Evolutionary conservation across 2,113 vertebrate species (phyloP).

Genomic region (Dasyurus viverrinus): DNA sequence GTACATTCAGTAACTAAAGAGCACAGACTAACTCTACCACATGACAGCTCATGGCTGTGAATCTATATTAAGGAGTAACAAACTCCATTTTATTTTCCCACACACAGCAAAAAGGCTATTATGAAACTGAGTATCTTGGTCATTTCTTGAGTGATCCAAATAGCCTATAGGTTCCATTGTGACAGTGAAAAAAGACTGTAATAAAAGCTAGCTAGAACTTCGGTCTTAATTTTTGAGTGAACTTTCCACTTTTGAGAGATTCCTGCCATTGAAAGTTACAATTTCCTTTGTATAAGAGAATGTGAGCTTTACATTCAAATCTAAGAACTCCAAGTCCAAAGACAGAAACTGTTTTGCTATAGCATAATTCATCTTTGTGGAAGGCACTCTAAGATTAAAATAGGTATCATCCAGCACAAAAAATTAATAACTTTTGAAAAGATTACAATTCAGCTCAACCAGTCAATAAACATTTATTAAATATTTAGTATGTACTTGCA

Average conservation of each 20-base stretch:
- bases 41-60: constrained; percentile 63
- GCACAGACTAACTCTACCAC: constrained; percentile 27
- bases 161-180: constrained; percentile 58
- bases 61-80: constrained; percentile 41
- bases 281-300: constrained; percentile 22
- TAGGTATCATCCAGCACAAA: not conserved
- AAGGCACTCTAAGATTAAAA: not conserved
- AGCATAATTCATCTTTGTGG: not conserved
- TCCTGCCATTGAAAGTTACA: constrained; percentile 47
- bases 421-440: not conserved
- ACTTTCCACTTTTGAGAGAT: constrained; percentile 57
- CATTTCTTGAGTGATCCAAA: constrained; percentile 60
- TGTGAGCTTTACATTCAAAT: not conserved
- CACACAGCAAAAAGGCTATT: constrained; percentile 65
- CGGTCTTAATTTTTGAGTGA: constrained; percentile 56
- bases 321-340: not conserved
- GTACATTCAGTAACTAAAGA: rapidly evolving
- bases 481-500: not conserved
- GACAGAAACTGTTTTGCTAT: not conserved
- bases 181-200: constrained; percentile 68
- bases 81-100: constrained; percentile 67
- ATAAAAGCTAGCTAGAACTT: constrained; percentile 73
- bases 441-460: not conserved
- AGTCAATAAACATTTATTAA: not conserved
- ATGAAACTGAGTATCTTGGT: constrained; percentile 64